Base-by-base conservation (phyloP, 2,888 invertebrate genomes). In the Acanthosoma haemorrhoidale region DNA sequence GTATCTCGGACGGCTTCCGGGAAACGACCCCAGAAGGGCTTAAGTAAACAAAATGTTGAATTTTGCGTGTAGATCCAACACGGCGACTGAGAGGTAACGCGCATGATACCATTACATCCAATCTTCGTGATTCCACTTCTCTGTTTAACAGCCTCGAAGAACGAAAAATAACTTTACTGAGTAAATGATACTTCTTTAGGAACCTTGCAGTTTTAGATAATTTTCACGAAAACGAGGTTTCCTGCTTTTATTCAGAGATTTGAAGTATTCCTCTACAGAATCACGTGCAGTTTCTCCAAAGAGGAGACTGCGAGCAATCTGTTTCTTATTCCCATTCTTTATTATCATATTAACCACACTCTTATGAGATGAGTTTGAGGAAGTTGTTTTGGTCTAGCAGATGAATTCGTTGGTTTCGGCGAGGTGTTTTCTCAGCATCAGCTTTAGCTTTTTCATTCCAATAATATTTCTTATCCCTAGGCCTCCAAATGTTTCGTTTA, bases 161-260 rank as follows among this genome's bases (percentile, higher is more conserved):
- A n/a, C 43, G 29, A 21, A 67, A 67, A 31, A 51, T 67, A 15
- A 51, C n/a, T 8, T 67, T 57, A n/a, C n/a, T 51, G 9, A 51
- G 18, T 32, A 67, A 34, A 32, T 51, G 57, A 34, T 67, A 67
- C 36, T 34, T 67, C 51, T 31, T 67, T 9, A 67, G 32, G 16
- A 67, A 43, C 16, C 16, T 41, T 11, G 21, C 34, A 29, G 13
- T 41, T 41, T 11, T 13, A 41, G 39, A 29, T 25, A 67, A 25
- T 16, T n/a, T 25, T 51, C 16, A 3, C 67, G 67, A n/a, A 43
- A 67, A 41, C 4, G 29, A 13, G 32, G 5, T 66, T 66, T 66
- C 4, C 6, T 15, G 21, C 43, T 67, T 41, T 18, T 41, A 2
- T 39, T 51, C 51, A 67, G 6, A 3, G 67, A 21, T 38, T 25